Evolutionary conservation across 2,797 vertebrate species (phyloP), one percentile per base, ranked within the genome.

Genomic region (Sebastes miniatus): DNA sequence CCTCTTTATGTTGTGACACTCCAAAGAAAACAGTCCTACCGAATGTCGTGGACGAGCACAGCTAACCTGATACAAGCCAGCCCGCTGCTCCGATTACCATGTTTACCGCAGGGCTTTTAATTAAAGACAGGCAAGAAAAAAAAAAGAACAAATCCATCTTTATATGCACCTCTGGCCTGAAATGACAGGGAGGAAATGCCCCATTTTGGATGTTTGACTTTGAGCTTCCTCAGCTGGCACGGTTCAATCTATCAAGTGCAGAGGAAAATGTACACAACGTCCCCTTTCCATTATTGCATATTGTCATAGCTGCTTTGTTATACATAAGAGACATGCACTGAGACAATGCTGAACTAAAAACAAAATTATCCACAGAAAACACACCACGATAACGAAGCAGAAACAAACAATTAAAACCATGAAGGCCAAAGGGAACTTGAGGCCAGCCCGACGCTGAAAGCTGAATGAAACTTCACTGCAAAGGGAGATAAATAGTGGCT

Each of bases 1-100:
- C 84, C 91, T 91, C 88, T 87, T 89, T 77, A 77, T 91, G 84
- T 89, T 87, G 84, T 83, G 83, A 87, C 87, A 80, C 86, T 91
- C 90, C 92, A 93, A 94, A 90, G 86, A 92, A 94, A 95, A 94
- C 90, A 92, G 87, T 90, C 88, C 86, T 88, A 89, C 89, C 80
- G 88, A 88, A 90, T 76, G 83, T 86, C 84, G 88, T 86, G 89
- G 89, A 92, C 86, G 82, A 89, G 83, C 80, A 78, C 32, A 43
- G 86, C 82, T 73, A 91, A 91, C 90, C 88, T 86, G 90, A 93
- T 76, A 86, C 80, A 80, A 87, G 76, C 87, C 91, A 92, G 87
- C 84, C 76, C 3, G 39, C 87, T 69, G 78, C 87, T 94, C 83
- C 84, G 81, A 90, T 92, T 92, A 89, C 88, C 91, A 80, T 87